Percentiles rank a stretch among this genome's conserved stretches.
phyloP scores from a whole-genome alignment of 30 jellyfish, hydroid and myxozoan species.

The Clytia hemisphaerica region DNA sequence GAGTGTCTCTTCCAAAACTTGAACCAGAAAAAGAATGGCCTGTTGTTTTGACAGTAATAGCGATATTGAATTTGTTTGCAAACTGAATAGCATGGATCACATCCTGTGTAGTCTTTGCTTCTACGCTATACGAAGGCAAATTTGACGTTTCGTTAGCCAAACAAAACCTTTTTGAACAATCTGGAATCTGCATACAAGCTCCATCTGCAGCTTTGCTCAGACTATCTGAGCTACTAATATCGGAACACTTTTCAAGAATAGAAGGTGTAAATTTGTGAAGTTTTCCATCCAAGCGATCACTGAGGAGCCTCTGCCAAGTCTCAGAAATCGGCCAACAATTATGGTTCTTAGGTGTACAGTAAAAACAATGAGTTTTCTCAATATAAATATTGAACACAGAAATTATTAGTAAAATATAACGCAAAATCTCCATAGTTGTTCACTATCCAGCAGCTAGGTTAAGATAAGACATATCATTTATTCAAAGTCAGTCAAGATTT shows the following conservation, averaged over 20 bases:
- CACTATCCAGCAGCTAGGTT: too few species aligned
- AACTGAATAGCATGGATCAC: neutral
- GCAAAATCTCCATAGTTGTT: too few species aligned
- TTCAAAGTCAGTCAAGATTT: too few species aligned
- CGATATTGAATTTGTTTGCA: slow-evolving; percentile 4
- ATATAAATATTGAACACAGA: too few species aligned
- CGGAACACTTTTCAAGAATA: neutral
- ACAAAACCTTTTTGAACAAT: slow-evolving; percentile 1
- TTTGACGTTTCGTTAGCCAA: neutral
- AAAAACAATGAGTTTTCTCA: too few species aligned
- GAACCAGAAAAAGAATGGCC: slow-evolving; percentile 21
- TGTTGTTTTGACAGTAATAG: neutral
- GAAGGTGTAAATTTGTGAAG: neutral
- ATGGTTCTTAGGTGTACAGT: too few species aligned
- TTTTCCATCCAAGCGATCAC: neutral
- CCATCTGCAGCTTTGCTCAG: neutral
- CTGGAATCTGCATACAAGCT: slow-evolving; percentile 1
- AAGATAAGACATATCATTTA: too few species aligned
- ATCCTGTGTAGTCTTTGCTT: neutral
- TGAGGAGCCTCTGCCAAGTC: too few species aligned
- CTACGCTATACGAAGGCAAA: slow-evolving; percentile 8
- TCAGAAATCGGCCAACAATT: too few species aligned
- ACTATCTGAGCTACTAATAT: neutral
- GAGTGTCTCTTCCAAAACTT: slow-evolving; percentile 3
- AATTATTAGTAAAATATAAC: too few species aligned